phyloP scores from a whole-genome alignment of 2,888 invertebrate genomes.

The Patella depressa region DNA sequence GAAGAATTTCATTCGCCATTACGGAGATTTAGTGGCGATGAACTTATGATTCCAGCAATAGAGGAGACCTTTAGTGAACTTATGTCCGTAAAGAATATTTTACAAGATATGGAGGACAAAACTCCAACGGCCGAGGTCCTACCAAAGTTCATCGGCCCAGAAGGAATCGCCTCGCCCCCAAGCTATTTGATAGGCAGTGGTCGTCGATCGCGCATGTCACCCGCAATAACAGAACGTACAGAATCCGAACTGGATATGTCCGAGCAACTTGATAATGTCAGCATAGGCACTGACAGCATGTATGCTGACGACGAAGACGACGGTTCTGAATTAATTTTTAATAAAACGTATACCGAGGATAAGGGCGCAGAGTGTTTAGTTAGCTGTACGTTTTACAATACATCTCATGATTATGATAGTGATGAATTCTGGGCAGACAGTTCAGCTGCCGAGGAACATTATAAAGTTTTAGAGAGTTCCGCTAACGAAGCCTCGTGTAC shows the following conservation, averaged over 20 bases:
- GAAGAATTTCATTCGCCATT: background rate
- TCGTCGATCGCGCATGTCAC: conserved; percentile 39
- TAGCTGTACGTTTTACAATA: conserved; percentile 35
- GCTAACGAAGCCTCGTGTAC: conserved; percentile 48
- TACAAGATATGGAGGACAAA: conserved; percentile 45
- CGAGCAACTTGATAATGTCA: conserved; percentile 54
- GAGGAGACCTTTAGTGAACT: conserved; percentile 42
- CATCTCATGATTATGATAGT: conserved; percentile 31
- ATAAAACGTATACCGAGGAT: conserved; percentile 54
- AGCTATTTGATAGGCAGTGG: conserved; percentile 13
- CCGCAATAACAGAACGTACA: conserved; percentile 44
- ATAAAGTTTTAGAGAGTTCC: conserved; percentile 44
- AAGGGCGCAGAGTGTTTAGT: conserved; percentile 40
- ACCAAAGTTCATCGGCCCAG: conserved; percentile 23
- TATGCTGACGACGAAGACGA: conserved; percentile 64
- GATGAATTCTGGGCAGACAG: conserved; percentile 42
- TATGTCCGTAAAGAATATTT: conserved; percentile 38
- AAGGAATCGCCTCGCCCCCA: conserved; percentile 15
- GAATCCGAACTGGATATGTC: conserved; percentile 64
- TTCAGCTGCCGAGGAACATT: conserved; percentile 40
- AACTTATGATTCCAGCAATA: conserved; percentile 33
- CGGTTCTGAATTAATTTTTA: conserved; percentile 51
- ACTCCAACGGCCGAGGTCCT: conserved; percentile 42
- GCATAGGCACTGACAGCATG: conserved; percentile 53
- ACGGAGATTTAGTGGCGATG: background rate